Evolutionary conservation across 1,140 invertebrate genomes (phyloP).

Genomic region (Xylocopa sonorina): DNA sequence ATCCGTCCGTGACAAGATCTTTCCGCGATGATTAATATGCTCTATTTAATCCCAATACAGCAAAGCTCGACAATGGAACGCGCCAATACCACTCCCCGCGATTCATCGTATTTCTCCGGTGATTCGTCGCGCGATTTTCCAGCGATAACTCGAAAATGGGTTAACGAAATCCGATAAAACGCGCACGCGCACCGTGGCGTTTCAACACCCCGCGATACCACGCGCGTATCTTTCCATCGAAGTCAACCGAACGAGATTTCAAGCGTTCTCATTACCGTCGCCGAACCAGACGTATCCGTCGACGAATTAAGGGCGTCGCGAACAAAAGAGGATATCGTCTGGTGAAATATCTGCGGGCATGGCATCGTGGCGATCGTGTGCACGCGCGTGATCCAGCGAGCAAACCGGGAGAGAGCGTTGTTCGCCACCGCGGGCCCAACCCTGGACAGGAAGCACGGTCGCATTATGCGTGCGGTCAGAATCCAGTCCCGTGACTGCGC

Average conservation of each 20-base stretch:
- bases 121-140: background rate
- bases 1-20: no score
- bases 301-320: background rate
- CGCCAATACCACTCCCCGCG: no score
- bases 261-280: background rate
- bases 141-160: background rate
- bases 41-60: no score
- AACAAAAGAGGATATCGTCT: background rate
- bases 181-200: background rate
- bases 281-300: no score
- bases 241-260: background rate
- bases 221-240: background rate
- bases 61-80: no score
- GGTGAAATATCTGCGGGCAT: background rate
- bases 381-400: constrained; percentile 6
- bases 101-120: background rate
- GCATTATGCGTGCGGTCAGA: constrained; percentile 21
- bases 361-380: background rate
- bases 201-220: background rate
- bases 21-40: no score
- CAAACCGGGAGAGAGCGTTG: constrained; percentile 30
- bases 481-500: constrained; percentile 9
- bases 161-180: background rate
- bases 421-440: constrained; percentile 25
- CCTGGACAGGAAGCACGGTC: constrained; percentile 35